A percentile compares a stretch with the other conserved stretches of the same genome.
Conservation (phyloP, 2,797 vertebrate species). For the Lepus townsendii region DNA sequence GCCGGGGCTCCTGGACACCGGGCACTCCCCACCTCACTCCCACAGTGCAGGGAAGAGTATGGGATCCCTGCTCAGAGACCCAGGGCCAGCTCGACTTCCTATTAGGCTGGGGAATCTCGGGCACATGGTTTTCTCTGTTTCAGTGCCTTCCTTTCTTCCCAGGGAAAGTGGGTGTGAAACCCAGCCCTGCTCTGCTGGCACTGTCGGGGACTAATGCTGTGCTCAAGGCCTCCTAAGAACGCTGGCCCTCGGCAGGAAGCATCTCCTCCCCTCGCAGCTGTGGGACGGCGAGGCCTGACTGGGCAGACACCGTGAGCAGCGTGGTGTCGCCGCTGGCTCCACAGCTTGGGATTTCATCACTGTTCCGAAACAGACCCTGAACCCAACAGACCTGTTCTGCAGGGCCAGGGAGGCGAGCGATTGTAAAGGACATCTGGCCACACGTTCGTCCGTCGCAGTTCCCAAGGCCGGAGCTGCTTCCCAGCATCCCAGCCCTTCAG, state of each 20-base stretch:
- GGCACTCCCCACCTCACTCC: not conserved
- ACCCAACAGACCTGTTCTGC: slow-evolving; percentile 68
- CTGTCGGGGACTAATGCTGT: not conserved
- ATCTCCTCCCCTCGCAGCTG: not conserved
- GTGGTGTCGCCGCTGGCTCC: not conserved
- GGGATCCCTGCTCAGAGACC: not conserved
- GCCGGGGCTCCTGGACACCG: not conserved
- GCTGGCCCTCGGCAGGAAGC: not conserved
- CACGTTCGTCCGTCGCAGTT: not conserved
- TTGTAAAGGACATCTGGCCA: slow-evolving; percentile 35
- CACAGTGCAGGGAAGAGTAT: not conserved
- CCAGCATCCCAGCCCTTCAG: not conserved
- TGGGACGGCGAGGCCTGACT: not conserved
- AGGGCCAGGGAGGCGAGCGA: not conserved
- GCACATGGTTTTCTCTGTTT: not conserved
- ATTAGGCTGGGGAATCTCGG: not conserved
- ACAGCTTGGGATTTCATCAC: slow-evolving; percentile 29
- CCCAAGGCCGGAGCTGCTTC: slow-evolving; percentile 27
- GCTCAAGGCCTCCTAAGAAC: too few relatives aligned
- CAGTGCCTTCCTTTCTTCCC: not conserved
- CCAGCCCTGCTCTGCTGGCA: not conserved
- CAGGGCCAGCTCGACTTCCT: not conserved
- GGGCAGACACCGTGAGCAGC: not conserved
- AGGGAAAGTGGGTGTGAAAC: not conserved
- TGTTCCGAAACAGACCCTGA: not conserved